Conservation (phyloP, 2,113 vertebrate genomes). For the Forbesichthys agassizii region DNA sequence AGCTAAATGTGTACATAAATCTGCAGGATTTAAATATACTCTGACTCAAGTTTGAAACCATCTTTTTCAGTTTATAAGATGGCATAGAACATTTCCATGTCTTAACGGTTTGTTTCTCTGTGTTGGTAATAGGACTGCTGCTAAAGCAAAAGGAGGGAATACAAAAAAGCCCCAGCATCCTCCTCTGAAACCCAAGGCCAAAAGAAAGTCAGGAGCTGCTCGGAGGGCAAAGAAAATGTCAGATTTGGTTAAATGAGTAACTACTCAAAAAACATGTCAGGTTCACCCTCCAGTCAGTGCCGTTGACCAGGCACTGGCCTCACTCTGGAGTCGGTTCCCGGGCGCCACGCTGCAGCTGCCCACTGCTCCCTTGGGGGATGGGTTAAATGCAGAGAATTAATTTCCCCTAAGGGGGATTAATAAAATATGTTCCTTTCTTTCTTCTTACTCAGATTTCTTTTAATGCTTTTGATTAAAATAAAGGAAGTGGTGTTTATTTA, state of each 20-base stretch:
- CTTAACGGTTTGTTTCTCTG: conserved; percentile 5
- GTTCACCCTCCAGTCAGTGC: conserved; percentile 1
- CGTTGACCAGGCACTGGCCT: no score
- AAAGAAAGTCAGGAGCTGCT: conserved; percentile 48
- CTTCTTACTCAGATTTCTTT: no score
- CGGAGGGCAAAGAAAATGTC: conserved; percentile 44
- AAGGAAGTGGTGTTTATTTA: no score
- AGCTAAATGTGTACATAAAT: not conserved
- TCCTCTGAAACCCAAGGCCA: conserved; percentile 10
- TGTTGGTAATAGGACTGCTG: not conserved
- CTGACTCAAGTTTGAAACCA: not conserved
- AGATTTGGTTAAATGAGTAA: not conserved
- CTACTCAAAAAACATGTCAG: not conserved
- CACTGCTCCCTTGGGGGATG: no score
- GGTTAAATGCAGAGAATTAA: no score
- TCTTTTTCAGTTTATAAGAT: not conserved
- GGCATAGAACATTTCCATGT: not conserved
- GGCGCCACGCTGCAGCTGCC: no score
- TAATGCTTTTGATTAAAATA: no score
- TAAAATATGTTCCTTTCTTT: no score
- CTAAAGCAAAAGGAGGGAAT: conserved; percentile 20
- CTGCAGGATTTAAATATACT: no score
- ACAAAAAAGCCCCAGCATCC: not conserved
- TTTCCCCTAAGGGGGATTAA: no score
- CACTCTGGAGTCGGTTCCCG: no score